A percentile compares a stretch with the other conserved stretches of the same genome.
Conservation (phyloP, 2,797 vertebrate genomes). For the Orestias chungarensis region DNA sequence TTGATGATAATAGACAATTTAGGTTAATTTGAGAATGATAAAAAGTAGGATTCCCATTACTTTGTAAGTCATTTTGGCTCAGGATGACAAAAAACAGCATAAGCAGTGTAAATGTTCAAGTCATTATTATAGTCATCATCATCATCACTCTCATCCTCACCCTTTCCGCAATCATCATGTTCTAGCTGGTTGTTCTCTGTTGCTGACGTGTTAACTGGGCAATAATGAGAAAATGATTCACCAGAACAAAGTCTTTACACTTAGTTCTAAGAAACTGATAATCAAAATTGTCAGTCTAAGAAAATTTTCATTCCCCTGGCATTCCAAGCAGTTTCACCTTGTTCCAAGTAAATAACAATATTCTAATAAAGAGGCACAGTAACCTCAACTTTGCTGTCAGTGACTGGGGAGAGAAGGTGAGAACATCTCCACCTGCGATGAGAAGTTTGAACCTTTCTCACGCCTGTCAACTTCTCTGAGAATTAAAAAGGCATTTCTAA, state of each 20-base stretch:
- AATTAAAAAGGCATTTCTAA: background rate
- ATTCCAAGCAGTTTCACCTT: slow-evolving; percentile 10
- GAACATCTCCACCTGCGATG: background rate
- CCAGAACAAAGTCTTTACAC: slow-evolving; percentile 1
- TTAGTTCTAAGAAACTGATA: slow-evolving; percentile 4
- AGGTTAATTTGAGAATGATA: background rate
- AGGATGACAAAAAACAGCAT: background rate
- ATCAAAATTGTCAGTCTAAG: background rate
- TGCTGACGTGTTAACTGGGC: background rate
- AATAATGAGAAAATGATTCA: slow-evolving; percentile 7
- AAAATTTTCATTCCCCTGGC: background rate
- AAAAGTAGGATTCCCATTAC: background rate
- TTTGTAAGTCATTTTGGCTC: background rate
- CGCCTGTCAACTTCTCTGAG: slow-evolving; percentile 18
- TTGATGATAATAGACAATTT: background rate
- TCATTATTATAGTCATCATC: background rate
- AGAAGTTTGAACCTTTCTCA: slow-evolving; percentile 27
- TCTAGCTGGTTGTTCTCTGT: background rate
- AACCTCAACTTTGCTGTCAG: background rate
- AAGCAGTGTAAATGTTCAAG: slow-evolving; percentile 6
- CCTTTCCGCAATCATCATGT: background rate
- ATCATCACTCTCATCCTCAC: background rate
- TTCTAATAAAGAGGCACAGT: slow-evolving; percentile 12
- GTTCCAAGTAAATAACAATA: slow-evolving; percentile 12
- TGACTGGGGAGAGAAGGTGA: slow-evolving; percentile 9